Evolutionary conservation across 2,113 vertebrate genomes (phyloP).

Genomic region (Elephantulus edwardii): DNA sequence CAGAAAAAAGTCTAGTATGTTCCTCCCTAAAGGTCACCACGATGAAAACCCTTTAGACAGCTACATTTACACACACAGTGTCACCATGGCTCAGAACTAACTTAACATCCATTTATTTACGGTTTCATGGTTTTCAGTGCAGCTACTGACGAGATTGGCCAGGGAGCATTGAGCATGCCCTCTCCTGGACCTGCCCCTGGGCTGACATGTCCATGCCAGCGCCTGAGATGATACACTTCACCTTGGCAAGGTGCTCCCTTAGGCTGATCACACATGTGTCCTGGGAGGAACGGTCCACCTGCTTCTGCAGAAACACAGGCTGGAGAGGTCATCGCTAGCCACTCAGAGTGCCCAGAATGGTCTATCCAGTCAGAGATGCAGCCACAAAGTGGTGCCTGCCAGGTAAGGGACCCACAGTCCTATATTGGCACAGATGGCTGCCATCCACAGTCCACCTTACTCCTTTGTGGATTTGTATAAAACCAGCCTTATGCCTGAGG

Average conservation of each 20-base stretch:
- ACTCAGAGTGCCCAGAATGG: conserved; percentile 49
- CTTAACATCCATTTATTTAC: neutral
- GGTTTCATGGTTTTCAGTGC: neutral
- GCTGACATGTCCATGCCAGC: neutral
- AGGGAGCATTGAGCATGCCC: neutral
- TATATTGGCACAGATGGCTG: neutral
- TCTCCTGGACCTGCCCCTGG: conserved; percentile 54
- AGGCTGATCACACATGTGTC: conserved; percentile 63
- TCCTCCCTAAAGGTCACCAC: neutral
- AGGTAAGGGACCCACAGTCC: neutral
- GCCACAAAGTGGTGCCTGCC: neutral
- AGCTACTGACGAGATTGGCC: neutral
- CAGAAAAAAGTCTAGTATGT: neutral
- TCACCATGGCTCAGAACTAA: neutral
- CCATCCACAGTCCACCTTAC: neutral
- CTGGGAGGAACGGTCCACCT: conserved; percentile 61
- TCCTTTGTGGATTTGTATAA: neutral
- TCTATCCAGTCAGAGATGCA: neutral
- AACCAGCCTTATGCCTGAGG: neutral
- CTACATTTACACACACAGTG: neutral
- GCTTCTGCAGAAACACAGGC: conserved; percentile 66
- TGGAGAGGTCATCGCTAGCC: conserved; percentile 51
- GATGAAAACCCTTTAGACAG: neutral
- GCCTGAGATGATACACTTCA: conserved; percentile 75
- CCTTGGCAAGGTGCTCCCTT: conserved; percentile 70